Conservation (phyloP, 2,888 invertebrate species). For the Callosobruchus maculatus region DNA sequence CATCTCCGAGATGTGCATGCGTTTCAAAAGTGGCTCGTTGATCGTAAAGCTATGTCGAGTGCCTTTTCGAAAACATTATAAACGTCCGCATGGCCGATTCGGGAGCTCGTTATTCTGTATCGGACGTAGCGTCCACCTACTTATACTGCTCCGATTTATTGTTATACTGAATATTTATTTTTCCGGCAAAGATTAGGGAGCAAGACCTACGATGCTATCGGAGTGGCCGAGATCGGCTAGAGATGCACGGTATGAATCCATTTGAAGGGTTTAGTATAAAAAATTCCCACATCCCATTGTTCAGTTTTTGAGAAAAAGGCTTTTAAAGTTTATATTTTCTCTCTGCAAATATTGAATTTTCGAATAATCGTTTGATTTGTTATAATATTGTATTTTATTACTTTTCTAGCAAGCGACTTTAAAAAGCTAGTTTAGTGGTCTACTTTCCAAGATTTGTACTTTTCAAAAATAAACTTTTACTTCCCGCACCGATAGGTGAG, state of each 20-base stretch:
- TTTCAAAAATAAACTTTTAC: too few relatives aligned
- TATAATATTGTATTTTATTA: too few relatives aligned
- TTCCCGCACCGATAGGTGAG: too few relatives aligned
- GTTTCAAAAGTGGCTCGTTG: neutral
- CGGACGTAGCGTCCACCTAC: constrained; percentile 40
- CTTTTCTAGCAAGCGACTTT: too few relatives aligned
- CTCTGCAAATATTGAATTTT: too few relatives aligned
- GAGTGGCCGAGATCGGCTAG: neutral
- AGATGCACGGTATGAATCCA: neutral
- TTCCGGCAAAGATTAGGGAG: neutral
- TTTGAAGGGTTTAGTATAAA: too few relatives aligned
- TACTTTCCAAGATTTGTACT: too few relatives aligned
- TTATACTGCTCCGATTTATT: constrained; percentile 37
- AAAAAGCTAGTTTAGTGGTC: too few relatives aligned
- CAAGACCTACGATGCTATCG: neutral
- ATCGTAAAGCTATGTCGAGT: neutral
- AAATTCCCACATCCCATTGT: too few relatives aligned
- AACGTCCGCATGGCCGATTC: constrained; percentile 46
- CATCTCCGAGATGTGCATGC: neutral
- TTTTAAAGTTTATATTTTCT: too few relatives aligned
- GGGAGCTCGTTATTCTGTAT: constrained; percentile 47
- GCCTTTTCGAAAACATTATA: constrained; percentile 36
- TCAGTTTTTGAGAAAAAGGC: too few relatives aligned
- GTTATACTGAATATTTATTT: neutral
- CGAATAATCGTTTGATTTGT: too few relatives aligned